A percentile compares a stretch with the other conserved stretches of the same genome.
Conservation (phyloP, 2,888 invertebrate genomes). For the Andrena fulva region DNA sequence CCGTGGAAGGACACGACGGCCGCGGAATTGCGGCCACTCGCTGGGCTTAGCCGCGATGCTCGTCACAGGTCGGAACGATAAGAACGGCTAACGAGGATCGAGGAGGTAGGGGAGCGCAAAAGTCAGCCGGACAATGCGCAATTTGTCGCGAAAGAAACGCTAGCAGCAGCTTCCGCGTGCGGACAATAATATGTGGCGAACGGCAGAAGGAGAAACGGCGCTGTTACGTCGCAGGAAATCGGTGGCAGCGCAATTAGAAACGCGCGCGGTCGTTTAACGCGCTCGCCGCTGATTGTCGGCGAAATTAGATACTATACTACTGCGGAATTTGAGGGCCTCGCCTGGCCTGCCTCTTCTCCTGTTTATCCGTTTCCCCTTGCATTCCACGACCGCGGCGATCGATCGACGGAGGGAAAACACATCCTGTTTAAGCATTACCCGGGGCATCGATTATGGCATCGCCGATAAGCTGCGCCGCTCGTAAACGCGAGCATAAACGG, state of each 20-base stretch:
- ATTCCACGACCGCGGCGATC: neutral
- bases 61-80: constrained; percentile 17
- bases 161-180: constrained; percentile 39
- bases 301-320: constrained; percentile 61
- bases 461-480: neutral
- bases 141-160: constrained; percentile 44
- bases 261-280: constrained; percentile 38
- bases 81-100: neutral
- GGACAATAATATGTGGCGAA: constrained; percentile 20
- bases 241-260: constrained; percentile 37
- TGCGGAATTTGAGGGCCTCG: constrained; percentile 38
- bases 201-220: neutral
- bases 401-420: constrained; percentile 4
- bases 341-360: neutral
- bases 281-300: constrained; percentile 43
- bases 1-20: constrained; percentile 7
- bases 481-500: constrained; percentile 10
- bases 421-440: constrained; percentile 1
- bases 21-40: constrained; percentile 1
- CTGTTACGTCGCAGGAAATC: constrained; percentile 42
- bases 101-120: neutral
- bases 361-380: constrained; percentile 26
- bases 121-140: constrained; percentile 40
- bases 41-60: neutral
- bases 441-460: constrained; percentile 29